Evolutionary conservation across 1,140 invertebrate genomes (phyloP), one percentile per base, ranked within the genome.

Genomic region (Euglossa dilemma): DNA sequence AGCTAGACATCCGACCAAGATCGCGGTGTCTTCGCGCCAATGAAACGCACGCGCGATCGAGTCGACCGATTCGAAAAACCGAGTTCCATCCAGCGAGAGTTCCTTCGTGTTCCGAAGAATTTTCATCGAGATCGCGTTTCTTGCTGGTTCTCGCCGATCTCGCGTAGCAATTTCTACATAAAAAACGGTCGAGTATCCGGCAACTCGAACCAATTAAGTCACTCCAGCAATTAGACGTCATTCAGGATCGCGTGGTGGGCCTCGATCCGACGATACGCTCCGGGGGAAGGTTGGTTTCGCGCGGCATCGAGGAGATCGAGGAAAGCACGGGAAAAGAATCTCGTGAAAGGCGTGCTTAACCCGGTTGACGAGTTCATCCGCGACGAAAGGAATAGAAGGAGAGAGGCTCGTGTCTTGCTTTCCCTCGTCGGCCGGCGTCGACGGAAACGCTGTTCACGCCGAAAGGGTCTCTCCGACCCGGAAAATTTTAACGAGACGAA

Each of bases 141-240:
- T 75, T n/a, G n/a, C 43, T 59, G 61, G 36, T 23, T 12, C 5
- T 8, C 54, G 6, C 7, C 67, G 16, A 36, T 78, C 28, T 61
- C 14, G 20, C 14, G 28, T 52, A 23, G n/a, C 16, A 36, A 36
- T 57, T 47, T 28, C 70, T 25, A 43, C 6, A 14, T 16, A 0
- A 52, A 64, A 75, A 36, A 56, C 14, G 7, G 56, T 83, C 75
- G 69, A 86, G 45, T 43, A 61, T 75, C 59, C 50, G 28, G 36
- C 25, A 61, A 78, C 78, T 87, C 74, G 64, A 80, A 75, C 56
- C 45, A 70, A 75, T 74, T 69, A 50, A 50, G 43, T 20, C 14
- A 57, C 81, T 85, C 57, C 79, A 76, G 79, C 85, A 83, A 87
- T 85, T 85, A 83, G 63, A 64, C 43, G 36, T 52, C 50, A 20